These are phyloP conservation scores for Rana temporaria DNA, from an alignment of 2,113 vertebrate species.

Conservation along the genomic window DNA sequence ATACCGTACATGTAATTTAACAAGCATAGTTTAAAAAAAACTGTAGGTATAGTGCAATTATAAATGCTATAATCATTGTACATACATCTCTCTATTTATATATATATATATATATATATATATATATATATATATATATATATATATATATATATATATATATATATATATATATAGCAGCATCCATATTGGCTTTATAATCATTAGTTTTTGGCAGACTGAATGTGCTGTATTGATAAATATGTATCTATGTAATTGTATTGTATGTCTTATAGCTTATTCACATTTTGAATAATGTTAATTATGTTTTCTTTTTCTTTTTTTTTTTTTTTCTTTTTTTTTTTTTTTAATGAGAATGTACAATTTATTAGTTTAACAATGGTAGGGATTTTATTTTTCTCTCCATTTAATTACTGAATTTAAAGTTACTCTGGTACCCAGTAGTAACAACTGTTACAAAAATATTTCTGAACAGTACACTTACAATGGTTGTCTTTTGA, in stretches of 20 bases:
- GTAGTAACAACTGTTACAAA: conserved; percentile 76
- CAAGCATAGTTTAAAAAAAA: conserved; percentile 79
- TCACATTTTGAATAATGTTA: conserved; percentile 88
- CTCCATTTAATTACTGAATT: conserved; percentile 75
- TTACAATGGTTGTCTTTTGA: conserved; percentile 62
- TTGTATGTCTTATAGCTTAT: conserved; percentile 91
- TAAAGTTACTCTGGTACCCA: conserved; percentile 74
- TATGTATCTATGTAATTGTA: conserved; percentile 96
- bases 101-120: conserved; percentile 34
- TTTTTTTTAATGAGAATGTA: conserved; percentile 88
- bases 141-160: conserved; percentile 47
- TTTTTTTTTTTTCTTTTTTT: conserved; percentile 79
- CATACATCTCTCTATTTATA: conserved; percentile 79
- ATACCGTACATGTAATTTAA: conserved; percentile 87
- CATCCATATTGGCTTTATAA: conserved; percentile 93
- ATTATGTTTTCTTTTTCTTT: conserved; percentile 81
- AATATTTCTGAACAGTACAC: conserved; percentile 74
- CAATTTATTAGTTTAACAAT: conserved; percentile 83
- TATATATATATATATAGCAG: conserved; percentile 71
- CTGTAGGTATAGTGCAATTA: conserved; percentile 91
- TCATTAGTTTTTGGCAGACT: conserved; percentile 91
- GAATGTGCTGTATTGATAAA: conserved; percentile 92
- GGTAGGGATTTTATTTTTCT: conserved; percentile 78
- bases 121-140: conserved; percentile 67
- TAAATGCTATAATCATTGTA: conserved; percentile 91